A percentile compares a stretch with the other conserved stretches of the same genome.
phyloP scores from a whole-genome alignment of 2,797 vertebrate genomes.

The Geotrypetes seraphini region DNA sequence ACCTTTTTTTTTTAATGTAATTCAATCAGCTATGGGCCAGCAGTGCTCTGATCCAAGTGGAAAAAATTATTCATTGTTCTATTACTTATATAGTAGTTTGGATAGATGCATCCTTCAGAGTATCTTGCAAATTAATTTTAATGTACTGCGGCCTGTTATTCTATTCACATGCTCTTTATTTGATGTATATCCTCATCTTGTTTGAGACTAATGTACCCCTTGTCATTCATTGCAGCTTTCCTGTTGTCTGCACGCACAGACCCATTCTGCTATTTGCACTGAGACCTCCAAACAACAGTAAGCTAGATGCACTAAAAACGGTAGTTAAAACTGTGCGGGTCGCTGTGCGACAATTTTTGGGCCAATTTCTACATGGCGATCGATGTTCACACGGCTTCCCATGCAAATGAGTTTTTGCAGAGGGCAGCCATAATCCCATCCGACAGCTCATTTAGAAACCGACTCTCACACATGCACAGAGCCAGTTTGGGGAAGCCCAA shows the following conservation, averaged over 20 bases:
- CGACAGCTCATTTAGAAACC: too few relatives aligned
- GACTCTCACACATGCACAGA: too few relatives aligned
- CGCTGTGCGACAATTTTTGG: too few relatives aligned
- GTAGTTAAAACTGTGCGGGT: too few relatives aligned
- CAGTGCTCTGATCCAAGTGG: not conserved
- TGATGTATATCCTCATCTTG: not conserved
- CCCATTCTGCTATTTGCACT: not conserved
- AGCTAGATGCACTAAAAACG: too few relatives aligned
- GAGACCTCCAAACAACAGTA: too few relatives aligned
- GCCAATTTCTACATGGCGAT: too few relatives aligned
- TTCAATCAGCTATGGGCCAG: conserved; percentile 18
- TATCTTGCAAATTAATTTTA: not conserved
- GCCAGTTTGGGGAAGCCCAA: too few relatives aligned
- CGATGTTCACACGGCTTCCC: too few relatives aligned
- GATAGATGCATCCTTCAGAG: conserved; percentile 2
- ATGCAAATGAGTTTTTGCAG: too few relatives aligned
- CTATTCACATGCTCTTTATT: not conserved
- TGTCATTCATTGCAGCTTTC: not conserved
- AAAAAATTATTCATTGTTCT: conserved; percentile 10
- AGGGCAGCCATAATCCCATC: too few relatives aligned
- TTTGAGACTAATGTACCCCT: conserved; percentile 2
- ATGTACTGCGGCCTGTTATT: not conserved
- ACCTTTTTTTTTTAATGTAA: conserved; percentile 13
- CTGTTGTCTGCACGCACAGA: not conserved
- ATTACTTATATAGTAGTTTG: conserved; percentile 2